Evolutionary conservation across 2,888 invertebrate species (phyloP).

Genomic region (Netelia fuscicornis): DNA sequence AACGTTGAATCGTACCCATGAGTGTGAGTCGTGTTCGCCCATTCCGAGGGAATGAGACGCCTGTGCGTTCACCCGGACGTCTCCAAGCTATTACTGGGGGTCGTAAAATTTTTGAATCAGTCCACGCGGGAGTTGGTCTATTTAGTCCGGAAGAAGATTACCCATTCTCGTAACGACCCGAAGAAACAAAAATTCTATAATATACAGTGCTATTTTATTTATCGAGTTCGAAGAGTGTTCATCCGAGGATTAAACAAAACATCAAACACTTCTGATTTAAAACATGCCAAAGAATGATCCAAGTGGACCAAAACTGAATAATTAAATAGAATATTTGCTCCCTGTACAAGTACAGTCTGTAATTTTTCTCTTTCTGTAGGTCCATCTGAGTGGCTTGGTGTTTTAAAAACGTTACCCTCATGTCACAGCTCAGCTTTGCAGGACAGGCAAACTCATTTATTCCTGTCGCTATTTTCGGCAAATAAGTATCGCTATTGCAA

Average conservation of each 20-base stretch:
- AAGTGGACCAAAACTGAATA: background rate
- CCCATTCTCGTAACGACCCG: background rate
- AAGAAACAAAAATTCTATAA: background rate
- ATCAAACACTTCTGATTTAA: background rate
- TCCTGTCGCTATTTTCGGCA: background rate
- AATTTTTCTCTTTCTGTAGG: background rate
- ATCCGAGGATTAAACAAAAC: background rate
- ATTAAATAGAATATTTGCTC: background rate
- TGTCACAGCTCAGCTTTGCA: background rate
- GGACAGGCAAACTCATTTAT: background rate
- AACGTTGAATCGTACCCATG: slow-evolving; percentile 50
- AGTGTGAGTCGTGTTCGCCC: slow-evolving; percentile 33
- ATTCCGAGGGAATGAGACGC: slow-evolving; percentile 27
- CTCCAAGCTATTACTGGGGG: slow-evolving; percentile 51
- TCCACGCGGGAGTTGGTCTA: slow-evolving; percentile 27
- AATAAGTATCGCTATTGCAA: background rate
- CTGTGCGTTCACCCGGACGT: slow-evolving; percentile 33
- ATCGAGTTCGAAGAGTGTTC: background rate
- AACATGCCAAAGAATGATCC: background rate
- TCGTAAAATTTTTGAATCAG: slow-evolving; percentile 58
- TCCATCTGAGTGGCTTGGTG: background rate
- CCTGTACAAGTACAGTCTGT: background rate
- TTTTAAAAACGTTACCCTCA: background rate
- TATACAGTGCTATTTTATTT: background rate
- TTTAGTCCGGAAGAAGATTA: slow-evolving; percentile 39